Conservation (phyloP, 2,113 vertebrate species). For the Osmerus eperlanus region DNA sequence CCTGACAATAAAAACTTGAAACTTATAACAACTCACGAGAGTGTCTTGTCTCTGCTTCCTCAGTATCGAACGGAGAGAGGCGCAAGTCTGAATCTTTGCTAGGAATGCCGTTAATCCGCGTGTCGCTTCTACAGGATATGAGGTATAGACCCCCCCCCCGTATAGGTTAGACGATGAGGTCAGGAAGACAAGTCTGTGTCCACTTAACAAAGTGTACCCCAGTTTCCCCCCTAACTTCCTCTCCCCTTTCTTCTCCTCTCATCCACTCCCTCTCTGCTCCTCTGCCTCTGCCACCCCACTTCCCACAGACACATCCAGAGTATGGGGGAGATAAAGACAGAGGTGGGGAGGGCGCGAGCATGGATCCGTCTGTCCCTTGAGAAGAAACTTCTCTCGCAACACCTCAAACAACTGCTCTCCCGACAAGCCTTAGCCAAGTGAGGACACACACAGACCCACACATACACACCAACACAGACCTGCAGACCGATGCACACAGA, state of each 20-base stretch:
- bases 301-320: constrained; percentile 83
- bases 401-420: constrained; percentile 87
- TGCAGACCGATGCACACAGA: not conserved
- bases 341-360: constrained; percentile 88
- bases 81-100: constrained; percentile 81
- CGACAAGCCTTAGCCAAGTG: constrained; percentile 86
- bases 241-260: not conserved
- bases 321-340: constrained; percentile 93
- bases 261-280: not conserved
- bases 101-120: constrained; percentile 74
- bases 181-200: too few relatives aligned
- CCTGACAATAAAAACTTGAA: too few relatives aligned
- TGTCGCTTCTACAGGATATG: constrained; percentile 91
- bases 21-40: too few relatives aligned
- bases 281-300: not conserved
- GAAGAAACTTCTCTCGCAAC: constrained; percentile 91
- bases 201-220: not conserved
- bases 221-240: not conserved
- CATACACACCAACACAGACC: constrained; percentile 3
- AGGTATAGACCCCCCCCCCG: constrained; percentile 67
- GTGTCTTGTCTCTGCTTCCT: not conserved
- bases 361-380: constrained; percentile 93
- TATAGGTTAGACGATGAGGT: too few relatives aligned
- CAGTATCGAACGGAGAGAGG: constrained; percentile 80
- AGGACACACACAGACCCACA: constrained; percentile 30